A percentile compares a stretch with the other conserved stretches of the same genome.
Evolutionary conservation across 2,113 vertebrate genomes (phyloP).

Genomic region (Alexandromys fortis): DNA sequence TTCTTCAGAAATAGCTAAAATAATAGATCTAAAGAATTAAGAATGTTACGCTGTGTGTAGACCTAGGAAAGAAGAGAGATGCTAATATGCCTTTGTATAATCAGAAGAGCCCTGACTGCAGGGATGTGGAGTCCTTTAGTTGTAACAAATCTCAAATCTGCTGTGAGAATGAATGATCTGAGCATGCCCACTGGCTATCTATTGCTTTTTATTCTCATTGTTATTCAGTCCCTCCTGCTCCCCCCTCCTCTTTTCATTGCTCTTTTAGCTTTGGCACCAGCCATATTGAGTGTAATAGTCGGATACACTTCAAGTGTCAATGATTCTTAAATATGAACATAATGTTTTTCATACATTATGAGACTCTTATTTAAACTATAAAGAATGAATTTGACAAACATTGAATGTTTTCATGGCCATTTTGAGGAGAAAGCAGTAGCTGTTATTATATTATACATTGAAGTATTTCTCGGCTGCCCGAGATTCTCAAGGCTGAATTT

Average conservation of each 20-base stretch:
- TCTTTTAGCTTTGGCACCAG: background rate
- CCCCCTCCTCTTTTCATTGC: background rate
- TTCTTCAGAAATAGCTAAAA: background rate
- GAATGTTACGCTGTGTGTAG: background rate
- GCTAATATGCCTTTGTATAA: background rate
- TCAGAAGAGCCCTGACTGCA: background rate
- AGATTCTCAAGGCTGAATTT: background rate
- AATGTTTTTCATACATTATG: background rate
- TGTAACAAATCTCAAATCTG: background rate
- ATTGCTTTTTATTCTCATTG: background rate
- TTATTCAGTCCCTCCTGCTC: background rate
- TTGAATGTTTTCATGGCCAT: background rate
- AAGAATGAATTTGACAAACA: background rate
- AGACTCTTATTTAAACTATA: constrained; percentile 17
- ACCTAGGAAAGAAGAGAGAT: background rate
- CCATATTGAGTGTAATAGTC: background rate
- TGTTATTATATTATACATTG: background rate
- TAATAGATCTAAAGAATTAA: constrained; percentile 6
- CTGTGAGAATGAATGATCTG: background rate
- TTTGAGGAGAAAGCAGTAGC: background rate
- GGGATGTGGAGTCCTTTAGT: background rate
- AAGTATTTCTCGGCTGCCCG: background rate
- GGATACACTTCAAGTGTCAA: background rate
- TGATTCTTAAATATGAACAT: background rate
- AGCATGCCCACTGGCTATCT: background rate